Conservation (phyloP, 2,797 vertebrate species). For the Lacerta agilis region DNA sequence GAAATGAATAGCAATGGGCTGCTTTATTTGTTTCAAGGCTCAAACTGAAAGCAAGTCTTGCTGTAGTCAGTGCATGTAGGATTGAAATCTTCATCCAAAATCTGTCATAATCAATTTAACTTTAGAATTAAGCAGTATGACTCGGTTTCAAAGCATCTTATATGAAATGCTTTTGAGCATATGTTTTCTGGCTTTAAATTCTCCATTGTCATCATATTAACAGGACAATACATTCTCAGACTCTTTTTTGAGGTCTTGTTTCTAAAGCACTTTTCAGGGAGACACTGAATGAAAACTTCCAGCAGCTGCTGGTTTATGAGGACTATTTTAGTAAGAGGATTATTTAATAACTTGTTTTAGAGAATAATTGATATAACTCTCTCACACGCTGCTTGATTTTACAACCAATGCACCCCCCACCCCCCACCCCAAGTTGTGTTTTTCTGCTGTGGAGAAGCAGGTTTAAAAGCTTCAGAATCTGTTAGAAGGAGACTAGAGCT, state of each 20-base stretch:
- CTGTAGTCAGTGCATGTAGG: no score
- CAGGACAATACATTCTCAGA: background rate
- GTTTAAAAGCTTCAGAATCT: no score
- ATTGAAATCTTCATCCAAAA: background rate
- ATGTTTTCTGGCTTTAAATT: background rate
- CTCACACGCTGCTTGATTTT: no score
- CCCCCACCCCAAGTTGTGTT: no score
- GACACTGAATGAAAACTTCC: constrained; percentile 44
- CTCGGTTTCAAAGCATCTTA: background rate
- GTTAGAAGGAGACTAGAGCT: no score
- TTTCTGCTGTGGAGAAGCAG: no score
- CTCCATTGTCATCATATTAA: constrained; percentile 7
- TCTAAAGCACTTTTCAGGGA: background rate
- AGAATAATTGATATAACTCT: no score
- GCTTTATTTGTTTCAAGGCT: background rate
- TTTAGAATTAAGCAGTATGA: background rate
- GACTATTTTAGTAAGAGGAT: constrained; percentile 9
- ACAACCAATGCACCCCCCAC: no score
- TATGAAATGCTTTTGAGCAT: background rate
- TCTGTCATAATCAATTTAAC: background rate
- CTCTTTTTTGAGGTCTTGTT: constrained; percentile 2
- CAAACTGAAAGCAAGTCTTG: background rate
- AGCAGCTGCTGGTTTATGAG: constrained; percentile 39
- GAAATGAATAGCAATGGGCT: background rate
- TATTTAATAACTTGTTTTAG: no score